Evolutionary conservation across 2,888 invertebrate genomes (phyloP).

Genomic region (Thymelicus acteon): DNA sequence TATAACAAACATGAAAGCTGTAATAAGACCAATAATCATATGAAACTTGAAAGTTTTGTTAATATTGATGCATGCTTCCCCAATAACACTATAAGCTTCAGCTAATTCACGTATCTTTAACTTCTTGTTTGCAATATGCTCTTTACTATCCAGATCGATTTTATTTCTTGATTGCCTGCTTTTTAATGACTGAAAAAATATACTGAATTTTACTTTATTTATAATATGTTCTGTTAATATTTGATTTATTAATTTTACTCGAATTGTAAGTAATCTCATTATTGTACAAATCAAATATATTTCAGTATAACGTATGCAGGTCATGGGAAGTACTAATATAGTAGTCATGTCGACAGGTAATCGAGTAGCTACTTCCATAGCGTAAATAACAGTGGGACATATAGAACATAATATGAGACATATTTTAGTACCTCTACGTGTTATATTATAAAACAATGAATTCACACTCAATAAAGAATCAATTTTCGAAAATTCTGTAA

Average conservation of each 20-base stretch:
- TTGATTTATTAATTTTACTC: slow-evolving; percentile 56
- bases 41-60: slow-evolving; percentile 65
- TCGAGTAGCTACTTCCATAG: slow-evolving; percentile 12
- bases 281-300: slow-evolving; percentile 56
- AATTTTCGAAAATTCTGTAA: slow-evolving; percentile 12
- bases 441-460: not conserved
- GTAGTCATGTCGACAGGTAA: slow-evolving; percentile 19
- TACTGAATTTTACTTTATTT: slow-evolving; percentile 48
- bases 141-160: slow-evolving; percentile 50
- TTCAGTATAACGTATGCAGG: slow-evolving; percentile 56
- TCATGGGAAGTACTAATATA: slow-evolving; percentile 14
- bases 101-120: slow-evolving; percentile 60
- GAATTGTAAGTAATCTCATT: slow-evolving; percentile 53
- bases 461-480: slow-evolving; percentile 18
- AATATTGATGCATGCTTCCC: slow-evolving; percentile 55
- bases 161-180: slow-evolving; percentile 43
- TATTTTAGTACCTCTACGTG: not conserved
- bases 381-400: slow-evolving; percentile 8
- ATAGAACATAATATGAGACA: slow-evolving; percentile 18
- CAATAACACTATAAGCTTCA: slow-evolving; percentile 57
- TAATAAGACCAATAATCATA: slow-evolving; percentile 63
- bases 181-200: slow-evolving; percentile 24
- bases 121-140: slow-evolving; percentile 49
- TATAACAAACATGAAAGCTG: slow-evolving; percentile 61
- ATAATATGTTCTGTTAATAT: slow-evolving; percentile 55